phyloP scores from a whole-genome alignment of 1,140 invertebrate genomes.

The Heliconius nattereri region DNA sequence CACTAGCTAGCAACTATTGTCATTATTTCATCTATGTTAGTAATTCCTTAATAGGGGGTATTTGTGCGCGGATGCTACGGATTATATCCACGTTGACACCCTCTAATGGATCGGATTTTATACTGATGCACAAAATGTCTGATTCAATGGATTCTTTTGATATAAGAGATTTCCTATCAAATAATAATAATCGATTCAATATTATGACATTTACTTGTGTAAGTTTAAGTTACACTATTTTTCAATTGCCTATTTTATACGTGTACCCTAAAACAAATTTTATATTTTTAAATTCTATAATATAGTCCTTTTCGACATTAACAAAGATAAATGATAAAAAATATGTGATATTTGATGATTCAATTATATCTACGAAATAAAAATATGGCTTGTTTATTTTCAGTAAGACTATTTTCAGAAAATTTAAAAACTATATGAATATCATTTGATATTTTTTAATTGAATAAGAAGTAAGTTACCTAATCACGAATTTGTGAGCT shows the following conservation, averaged over 20 bases:
- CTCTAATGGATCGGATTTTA: slow-evolving; percentile 39
- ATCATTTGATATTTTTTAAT: slow-evolving; percentile 28
- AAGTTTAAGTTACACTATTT: no score
- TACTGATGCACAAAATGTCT: slow-evolving; percentile 21
- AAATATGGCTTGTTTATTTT: no score
- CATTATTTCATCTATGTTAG: slow-evolving; percentile 66
- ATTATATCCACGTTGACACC: slow-evolving; percentile 66
- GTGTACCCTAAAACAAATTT: no score
- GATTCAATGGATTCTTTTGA: slow-evolving; percentile 20
- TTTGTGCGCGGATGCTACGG: slow-evolving; percentile 65
- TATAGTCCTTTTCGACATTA: no score
- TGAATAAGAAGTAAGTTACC: slow-evolving; percentile 26
- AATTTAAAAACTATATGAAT: slow-evolving; percentile 14
- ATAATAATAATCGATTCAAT: no score
- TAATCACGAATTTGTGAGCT: slow-evolving; percentile 27
- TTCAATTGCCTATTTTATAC: no score
- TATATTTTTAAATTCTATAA: no score
- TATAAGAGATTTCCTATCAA: not conserved
- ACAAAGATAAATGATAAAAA: no score
- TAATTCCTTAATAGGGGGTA: slow-evolving; percentile 64
- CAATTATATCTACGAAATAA: no score
- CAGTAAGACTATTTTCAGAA: no score
- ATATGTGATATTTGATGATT: no score
- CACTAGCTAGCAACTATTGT: slow-evolving; percentile 45
- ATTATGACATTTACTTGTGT: no score